Percentiles rank a stretch among this genome's conserved stretches.
Conservation (phyloP, 2,888 invertebrate species). For the Ophioninae sp. region DNA sequence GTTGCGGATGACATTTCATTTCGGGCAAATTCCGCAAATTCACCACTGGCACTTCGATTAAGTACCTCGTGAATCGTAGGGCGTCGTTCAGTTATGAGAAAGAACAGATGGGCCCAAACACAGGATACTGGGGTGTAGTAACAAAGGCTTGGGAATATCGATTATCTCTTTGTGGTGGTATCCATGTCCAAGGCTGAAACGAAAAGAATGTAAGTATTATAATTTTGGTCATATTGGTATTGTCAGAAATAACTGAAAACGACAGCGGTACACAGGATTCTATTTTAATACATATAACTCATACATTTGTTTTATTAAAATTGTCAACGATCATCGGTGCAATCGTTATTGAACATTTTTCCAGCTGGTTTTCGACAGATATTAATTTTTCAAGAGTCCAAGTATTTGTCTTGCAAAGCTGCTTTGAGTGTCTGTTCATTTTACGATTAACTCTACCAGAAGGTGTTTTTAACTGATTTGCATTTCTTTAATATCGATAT, state of each 20-base stretch:
- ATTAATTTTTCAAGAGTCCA: no score
- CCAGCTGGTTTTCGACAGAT: no score
- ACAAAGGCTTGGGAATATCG: not conserved
- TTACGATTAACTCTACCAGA: no score
- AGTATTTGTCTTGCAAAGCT: no score
- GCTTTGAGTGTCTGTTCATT: no score
- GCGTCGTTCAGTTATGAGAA: not conserved
- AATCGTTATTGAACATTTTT: no score
- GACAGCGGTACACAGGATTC: not conserved
- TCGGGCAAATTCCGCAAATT: not conserved
- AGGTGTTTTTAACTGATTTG: no score
- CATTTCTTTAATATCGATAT: no score
- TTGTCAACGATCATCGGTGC: no score
- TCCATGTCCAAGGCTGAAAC: slow-evolving; percentile 2
- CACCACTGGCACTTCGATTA: not conserved
- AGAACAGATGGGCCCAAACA: not conserved
- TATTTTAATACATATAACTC: not conserved
- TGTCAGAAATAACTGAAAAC: not conserved
- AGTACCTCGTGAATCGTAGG: slow-evolving; percentile 1
- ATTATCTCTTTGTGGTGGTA: not conserved
- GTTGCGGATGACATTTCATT: not conserved
- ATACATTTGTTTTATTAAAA: not conserved
- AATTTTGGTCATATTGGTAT: not conserved
- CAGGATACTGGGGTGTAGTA: not conserved
- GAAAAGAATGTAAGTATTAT: not conserved